Evolutionary conservation across 2,888 invertebrate species (phyloP).

Genomic region (Macropis europaea): DNA sequence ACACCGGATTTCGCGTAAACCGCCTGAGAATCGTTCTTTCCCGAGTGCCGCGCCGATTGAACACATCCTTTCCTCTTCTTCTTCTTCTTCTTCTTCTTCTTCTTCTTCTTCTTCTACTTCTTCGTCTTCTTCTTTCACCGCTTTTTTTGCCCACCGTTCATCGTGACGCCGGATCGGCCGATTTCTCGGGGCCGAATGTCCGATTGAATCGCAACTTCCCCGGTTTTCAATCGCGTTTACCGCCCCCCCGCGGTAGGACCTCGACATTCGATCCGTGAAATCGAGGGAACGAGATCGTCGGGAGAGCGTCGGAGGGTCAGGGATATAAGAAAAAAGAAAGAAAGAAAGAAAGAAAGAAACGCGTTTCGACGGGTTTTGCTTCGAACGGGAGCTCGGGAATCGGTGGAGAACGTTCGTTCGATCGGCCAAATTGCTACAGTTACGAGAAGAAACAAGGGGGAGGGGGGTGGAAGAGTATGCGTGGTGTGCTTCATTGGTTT

Average conservation of each 20-base stretch:
- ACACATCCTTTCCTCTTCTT: conserved; percentile 14
- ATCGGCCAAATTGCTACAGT: conserved; percentile 39
- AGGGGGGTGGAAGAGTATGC: conserved; percentile 51
- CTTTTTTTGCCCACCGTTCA: too few relatives aligned
- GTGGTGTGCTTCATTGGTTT: conserved; percentile 63
- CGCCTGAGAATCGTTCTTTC: conserved; percentile 44
- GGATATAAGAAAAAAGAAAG: too few relatives aligned
- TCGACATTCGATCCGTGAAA: conserved; percentile 23
- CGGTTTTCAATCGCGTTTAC: conserved; percentile 38
- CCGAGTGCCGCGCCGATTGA: conserved; percentile 32
- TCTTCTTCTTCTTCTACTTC: background rate
- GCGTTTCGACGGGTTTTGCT: conserved; percentile 36
- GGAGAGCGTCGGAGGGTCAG: background rate
- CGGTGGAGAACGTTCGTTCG: conserved; percentile 25
- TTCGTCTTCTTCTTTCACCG: background rate
- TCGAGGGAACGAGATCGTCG: background rate
- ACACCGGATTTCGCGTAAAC: conserved; percentile 31
- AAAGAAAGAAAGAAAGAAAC: too few relatives aligned
- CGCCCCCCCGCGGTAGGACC: conserved; percentile 13
- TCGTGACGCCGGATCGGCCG: background rate
- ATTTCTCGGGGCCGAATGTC: conserved; percentile 25
- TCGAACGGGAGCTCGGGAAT: conserved; percentile 14
- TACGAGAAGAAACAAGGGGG: conserved; percentile 29
- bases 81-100: conserved; percentile 3
- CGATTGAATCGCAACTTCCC: conserved; percentile 48